A percentile compares a stretch with the other conserved stretches of the same genome.
Conservation (phyloP, 2,113 vertebrate genomes). For the Lonchura striata region DNA sequence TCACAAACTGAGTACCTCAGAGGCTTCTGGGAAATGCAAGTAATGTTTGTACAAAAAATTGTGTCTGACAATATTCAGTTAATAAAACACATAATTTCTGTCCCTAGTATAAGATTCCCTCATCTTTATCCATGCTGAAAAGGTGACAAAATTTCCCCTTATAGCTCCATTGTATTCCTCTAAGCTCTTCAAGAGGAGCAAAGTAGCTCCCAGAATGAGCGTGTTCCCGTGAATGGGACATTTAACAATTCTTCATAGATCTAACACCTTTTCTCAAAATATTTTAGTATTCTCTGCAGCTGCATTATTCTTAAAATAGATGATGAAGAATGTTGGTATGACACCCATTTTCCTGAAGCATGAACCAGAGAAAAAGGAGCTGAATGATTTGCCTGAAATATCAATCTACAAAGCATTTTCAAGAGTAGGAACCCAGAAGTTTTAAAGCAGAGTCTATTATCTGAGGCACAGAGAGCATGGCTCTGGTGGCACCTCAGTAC, state of each 20-base stretch:
- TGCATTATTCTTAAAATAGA: constrained; percentile 28
- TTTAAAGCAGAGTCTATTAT: background rate
- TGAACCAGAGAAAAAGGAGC: background rate
- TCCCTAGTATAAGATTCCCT: background rate
- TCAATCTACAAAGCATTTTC: background rate
- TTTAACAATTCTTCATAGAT: constrained; percentile 29
- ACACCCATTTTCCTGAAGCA: background rate
- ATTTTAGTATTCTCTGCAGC: constrained; percentile 19
- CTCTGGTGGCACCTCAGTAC: background rate
- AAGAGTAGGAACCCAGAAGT: background rate
- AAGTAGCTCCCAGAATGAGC: background rate
- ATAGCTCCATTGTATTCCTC: background rate
- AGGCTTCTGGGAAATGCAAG: background rate
- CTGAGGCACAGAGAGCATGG: background rate
- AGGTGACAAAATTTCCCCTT: background rate
- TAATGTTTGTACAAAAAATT: background rate
- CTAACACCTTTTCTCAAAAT: constrained; percentile 17
- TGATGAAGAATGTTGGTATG: background rate
- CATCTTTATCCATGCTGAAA: background rate
- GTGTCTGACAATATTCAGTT: background rate
- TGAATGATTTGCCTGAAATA: background rate
- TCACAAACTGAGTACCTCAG: background rate
- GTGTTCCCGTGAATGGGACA: background rate
- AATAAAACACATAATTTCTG: background rate
- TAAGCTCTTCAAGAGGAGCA: background rate